phyloP scores from a whole-genome alignment of 2,113 vertebrate genomes.

The Ptilonorhynchus violaceus region DNA sequence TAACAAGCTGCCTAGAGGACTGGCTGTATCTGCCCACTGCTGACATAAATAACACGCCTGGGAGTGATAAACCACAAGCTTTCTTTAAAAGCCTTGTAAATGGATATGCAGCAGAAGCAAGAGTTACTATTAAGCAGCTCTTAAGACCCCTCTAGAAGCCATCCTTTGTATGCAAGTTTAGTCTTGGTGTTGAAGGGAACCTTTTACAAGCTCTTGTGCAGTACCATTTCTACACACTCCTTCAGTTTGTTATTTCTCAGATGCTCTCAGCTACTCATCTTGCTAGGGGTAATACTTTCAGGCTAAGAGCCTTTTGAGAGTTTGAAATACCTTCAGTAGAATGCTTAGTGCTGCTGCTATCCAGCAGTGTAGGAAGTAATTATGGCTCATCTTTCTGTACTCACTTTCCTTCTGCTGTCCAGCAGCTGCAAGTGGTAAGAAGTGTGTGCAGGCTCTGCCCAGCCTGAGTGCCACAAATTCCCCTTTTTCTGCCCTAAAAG shows the following conservation, averaged over 20 bases:
- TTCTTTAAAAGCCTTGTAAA: not conserved
- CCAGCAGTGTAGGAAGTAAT: not conserved
- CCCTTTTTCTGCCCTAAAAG: not conserved
- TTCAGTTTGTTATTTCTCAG: not conserved
- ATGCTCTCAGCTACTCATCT: not conserved
- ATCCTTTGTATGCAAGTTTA: not conserved
- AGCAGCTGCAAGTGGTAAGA: not conserved
- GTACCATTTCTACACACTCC: not conserved
- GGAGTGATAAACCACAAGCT: not conserved
- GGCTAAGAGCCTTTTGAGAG: not conserved
- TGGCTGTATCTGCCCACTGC: not conserved
- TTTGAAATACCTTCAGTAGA: not conserved
- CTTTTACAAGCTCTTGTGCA: not conserved
- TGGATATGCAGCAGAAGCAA: not conserved
- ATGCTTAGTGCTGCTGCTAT: not conserved
- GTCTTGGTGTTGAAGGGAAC: not conserved
- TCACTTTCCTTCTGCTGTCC: not conserved
- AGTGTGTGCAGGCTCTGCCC: not conserved
- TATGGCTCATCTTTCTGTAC: not conserved
- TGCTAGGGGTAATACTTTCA: not conserved
- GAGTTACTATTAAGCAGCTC: not conserved
- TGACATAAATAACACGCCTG: slow-evolving; percentile 26
- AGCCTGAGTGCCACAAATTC: not conserved
- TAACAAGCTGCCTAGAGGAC: not conserved
- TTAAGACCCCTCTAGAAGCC: not conserved